These are phyloP conservation scores for Dinothrombium tinctorium DNA, from an alignment of 1,140 invertebrate species.

Conservation along the genomic window DNA sequence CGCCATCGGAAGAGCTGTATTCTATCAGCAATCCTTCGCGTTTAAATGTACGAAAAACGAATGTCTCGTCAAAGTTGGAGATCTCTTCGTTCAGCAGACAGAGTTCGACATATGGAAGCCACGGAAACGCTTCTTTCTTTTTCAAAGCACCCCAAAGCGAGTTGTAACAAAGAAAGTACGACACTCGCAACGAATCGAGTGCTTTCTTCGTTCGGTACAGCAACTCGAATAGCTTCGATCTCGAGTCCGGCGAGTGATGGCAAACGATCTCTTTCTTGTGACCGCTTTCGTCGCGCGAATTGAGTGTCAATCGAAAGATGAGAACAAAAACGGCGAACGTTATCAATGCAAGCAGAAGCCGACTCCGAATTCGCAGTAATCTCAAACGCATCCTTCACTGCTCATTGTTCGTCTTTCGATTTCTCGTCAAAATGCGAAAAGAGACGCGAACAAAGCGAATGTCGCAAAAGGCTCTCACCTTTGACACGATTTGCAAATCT, in stretches of 20 bases:
- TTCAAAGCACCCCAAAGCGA: conserved; percentile 29
- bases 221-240: background rate
- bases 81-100: conserved; percentile 25
- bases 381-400: too few species aligned
- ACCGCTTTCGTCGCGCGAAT: too few species aligned
- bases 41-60: conserved; percentile 20
- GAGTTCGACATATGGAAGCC: conserved; percentile 25
- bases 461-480: too few species aligned
- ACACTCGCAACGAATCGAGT: conserved; percentile 19
- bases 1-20: conserved; percentile 24
- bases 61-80: conserved; percentile 21
- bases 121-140: conserved; percentile 22
- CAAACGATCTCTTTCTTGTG: background rate
- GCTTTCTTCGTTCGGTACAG: background rate
- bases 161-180: conserved; percentile 28
- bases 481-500: too few species aligned
- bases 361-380: too few species aligned
- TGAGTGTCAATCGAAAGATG: too few species aligned
- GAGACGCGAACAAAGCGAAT: too few species aligned
- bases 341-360: too few species aligned
- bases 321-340: too few species aligned
- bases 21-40: conserved; percentile 18
- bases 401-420: too few species aligned
- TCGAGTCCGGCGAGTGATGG: background rate
- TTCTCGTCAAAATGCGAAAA: too few species aligned